Percentiles rank a stretch among this genome's conserved stretches.
Conservation (phyloP, 1,140 invertebrate genomes). For the Dufourea novaeangliae region DNA sequence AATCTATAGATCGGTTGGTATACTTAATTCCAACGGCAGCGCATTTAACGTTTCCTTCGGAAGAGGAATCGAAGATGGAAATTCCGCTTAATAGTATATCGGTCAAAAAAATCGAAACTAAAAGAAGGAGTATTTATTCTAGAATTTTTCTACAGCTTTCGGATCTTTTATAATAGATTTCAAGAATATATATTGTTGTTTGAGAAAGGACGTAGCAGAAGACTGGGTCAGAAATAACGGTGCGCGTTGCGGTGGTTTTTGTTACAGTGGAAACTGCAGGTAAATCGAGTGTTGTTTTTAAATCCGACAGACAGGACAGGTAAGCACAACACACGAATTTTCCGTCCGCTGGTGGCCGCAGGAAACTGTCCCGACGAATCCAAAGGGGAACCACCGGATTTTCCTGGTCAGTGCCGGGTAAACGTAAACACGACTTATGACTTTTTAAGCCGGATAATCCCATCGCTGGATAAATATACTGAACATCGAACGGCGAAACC, state of each 20-base stretch:
- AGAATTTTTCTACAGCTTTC: neutral
- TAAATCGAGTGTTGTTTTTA: conserved; percentile 24
- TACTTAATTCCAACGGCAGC: no score
- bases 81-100: no score
- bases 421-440: conserved; percentile 55
- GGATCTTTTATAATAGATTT: no score
- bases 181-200: neutral
- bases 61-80: neutral
- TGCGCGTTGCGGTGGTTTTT: fast-evolving
- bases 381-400: conserved; percentile 3
- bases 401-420: neutral
- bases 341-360: neutral
- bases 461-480: conserved; percentile 59
- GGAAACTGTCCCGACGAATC: neutral
- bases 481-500: neutral
- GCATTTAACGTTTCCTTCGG: conserved; percentile 1
- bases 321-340: neutral
- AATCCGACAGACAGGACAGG: conserved; percentile 5
- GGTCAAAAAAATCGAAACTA: no score
- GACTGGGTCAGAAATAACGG: neutral
- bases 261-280: neutral
- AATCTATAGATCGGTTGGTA: no score
- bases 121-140: no score
- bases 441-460: conserved; percentile 74
- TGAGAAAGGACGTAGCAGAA: no score